A percentile compares a stretch with the other conserved stretches of the same genome.
Conservation (phyloP, 1,140 invertebrate species). For the Leptinotarsa lineolata region DNA sequence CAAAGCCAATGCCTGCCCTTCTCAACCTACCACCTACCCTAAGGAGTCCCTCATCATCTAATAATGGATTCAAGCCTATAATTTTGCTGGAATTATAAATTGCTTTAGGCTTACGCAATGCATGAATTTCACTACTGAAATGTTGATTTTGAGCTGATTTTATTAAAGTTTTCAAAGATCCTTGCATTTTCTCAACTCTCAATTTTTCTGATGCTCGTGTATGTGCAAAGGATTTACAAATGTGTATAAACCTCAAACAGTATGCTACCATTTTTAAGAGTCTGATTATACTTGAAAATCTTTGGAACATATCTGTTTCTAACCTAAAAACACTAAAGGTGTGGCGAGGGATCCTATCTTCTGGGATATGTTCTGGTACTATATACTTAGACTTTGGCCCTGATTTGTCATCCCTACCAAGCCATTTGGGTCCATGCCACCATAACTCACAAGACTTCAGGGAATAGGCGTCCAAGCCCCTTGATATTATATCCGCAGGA, state of each 20-base stretch:
- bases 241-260: constrained; percentile 29
- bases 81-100: constrained; percentile 30
- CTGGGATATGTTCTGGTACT: constrained; percentile 13
- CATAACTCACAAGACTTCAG: constrained; percentile 28
- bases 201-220: neutral
- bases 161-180: constrained; percentile 5
- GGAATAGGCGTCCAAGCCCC: constrained; percentile 23
- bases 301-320: constrained; percentile 11
- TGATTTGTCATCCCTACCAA: neutral
- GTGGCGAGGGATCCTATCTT: constrained; percentile 8
- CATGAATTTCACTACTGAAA: constrained; percentile 23
- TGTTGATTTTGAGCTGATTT: constrained; percentile 15
- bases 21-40: constrained; percentile 53
- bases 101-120: constrained; percentile 11
- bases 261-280: constrained; percentile 26
- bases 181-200: constrained; percentile 24
- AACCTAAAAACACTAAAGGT: constrained; percentile 21
- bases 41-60: constrained; percentile 49
- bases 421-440: constrained; percentile 35
- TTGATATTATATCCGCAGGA: too few relatives aligned
- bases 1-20: constrained; percentile 25
- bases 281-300: constrained; percentile 18
- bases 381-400: constrained; percentile 23
- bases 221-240: neutral
- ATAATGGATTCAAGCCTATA: constrained; percentile 49